Conservation (phyloP, 2,797 vertebrate genomes). For the Mormyrops boulengeri region DNA sequence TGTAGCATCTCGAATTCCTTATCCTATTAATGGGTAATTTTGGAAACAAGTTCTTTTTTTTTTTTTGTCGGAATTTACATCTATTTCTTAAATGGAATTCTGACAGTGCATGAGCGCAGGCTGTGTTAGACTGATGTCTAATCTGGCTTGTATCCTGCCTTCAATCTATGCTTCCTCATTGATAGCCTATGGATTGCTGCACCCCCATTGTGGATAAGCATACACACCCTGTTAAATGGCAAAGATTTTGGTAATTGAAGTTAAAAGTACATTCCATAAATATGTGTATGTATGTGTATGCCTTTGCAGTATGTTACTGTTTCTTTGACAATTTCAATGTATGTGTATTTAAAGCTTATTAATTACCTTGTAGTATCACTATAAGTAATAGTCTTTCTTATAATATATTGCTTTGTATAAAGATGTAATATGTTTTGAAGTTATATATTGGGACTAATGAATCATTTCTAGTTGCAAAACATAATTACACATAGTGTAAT, state of each 20-base stretch:
- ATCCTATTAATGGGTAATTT: not conserved
- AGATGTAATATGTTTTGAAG: constrained; percentile 47
- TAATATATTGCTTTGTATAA: constrained; percentile 39
- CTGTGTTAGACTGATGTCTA: not conserved
- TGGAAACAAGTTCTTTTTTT: not conserved
- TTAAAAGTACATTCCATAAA: constrained; percentile 12
- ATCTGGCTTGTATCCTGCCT: not conserved
- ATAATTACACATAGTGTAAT: constrained; percentile 40
- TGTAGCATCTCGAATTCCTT: not conserved
- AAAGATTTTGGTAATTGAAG: not conserved
- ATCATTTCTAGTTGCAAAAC: constrained; percentile 51
- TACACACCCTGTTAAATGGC: not conserved
- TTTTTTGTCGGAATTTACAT: not conserved
- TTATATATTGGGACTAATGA: constrained; percentile 51
- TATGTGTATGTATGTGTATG: constrained; percentile 44
- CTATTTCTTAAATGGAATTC: not conserved
- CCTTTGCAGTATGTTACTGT: constrained; percentile 56
- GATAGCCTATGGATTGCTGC: not conserved
- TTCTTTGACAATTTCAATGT: constrained; percentile 56
- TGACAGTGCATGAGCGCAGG: not conserved
- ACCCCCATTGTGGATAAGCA: not conserved
- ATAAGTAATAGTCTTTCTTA: constrained; percentile 45
- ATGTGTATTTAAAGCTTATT: constrained; percentile 60
- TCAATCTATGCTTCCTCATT: not conserved
- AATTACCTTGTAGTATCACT: constrained; percentile 59